Conservation (phyloP, 2,888 invertebrate genomes). For the Melangyna quadrimaculata region DNA sequence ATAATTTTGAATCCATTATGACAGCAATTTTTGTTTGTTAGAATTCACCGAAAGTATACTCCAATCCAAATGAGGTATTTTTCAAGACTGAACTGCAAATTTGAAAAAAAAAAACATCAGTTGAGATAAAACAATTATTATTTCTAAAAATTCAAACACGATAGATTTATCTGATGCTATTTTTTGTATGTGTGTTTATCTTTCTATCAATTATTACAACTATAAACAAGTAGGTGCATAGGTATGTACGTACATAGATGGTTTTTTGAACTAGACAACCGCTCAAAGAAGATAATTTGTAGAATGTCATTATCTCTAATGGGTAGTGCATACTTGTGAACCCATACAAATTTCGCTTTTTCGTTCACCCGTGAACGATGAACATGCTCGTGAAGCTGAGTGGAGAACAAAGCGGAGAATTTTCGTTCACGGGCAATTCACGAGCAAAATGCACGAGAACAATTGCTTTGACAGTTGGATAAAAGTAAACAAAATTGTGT, state of each 20-base stretch:
- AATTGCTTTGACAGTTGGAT: too few species aligned
- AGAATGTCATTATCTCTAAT: not conserved
- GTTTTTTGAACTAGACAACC: not conserved
- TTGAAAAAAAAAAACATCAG: slow-evolving; percentile 6
- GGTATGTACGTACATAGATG: not conserved
- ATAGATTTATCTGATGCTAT: not conserved
- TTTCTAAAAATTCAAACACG: not conserved
- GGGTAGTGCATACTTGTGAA: too few species aligned
- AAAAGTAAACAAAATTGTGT: too few species aligned
- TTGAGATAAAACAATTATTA: not conserved
- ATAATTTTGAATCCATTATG: slow-evolving; percentile 25
- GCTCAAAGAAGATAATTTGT: not conserved
- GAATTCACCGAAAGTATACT: not conserved
- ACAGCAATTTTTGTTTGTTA: not conserved
- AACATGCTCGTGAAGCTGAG: too few species aligned
- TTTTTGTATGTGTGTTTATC: not conserved
- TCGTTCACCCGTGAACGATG: too few species aligned
- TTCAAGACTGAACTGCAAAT: slow-evolving; percentile 49
- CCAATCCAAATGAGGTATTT: slow-evolving; percentile 27
- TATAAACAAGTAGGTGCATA: too few species aligned
- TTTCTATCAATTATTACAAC: not conserved
- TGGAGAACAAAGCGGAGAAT: too few species aligned
- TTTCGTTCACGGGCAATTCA: too few species aligned
- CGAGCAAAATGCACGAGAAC: too few species aligned
- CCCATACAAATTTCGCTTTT: too few species aligned